Evolutionary conservation across 2,113 vertebrate genomes (phyloP).

Genomic region (Anolis sagrei): DNA sequence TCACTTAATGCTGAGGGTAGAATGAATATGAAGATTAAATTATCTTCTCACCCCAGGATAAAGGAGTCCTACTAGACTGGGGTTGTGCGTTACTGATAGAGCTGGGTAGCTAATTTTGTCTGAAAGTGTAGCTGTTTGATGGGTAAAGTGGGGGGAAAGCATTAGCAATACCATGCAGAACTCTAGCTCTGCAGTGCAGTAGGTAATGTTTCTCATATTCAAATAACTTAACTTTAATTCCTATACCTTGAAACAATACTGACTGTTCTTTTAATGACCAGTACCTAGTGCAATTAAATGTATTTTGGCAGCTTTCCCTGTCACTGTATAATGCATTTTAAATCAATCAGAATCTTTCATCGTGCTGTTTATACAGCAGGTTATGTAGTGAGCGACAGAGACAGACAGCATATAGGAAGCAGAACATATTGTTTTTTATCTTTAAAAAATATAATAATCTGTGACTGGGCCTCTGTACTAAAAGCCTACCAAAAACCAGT

Average conservation of each 20-base stretch:
- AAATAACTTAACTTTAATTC: constrained; percentile 64
- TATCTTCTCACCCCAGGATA: constrained; percentile 75
- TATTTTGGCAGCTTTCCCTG: constrained; percentile 61
- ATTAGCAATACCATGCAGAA: constrained; percentile 53
- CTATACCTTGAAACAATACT: constrained; percentile 44
- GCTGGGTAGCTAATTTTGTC: constrained; percentile 62
- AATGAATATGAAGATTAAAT: constrained; percentile 79
- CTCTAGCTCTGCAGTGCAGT: constrained; percentile 46
- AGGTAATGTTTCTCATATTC: constrained; percentile 59
- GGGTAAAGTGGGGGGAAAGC: constrained; percentile 48
- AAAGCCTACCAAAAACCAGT: constrained; percentile 51
- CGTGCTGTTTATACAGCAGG: constrained; percentile 61
- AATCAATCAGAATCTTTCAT: constrained; percentile 65
- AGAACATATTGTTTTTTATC: constrained; percentile 63
- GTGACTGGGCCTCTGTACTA: constrained; percentile 44
- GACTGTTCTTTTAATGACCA: constrained; percentile 49
- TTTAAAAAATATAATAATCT: constrained; percentile 61
- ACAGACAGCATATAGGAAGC: constrained; percentile 40
- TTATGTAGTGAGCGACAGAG: constrained; percentile 55
- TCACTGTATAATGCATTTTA: constrained; percentile 61
- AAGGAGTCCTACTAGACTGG: constrained; percentile 67
- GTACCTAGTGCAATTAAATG: constrained; percentile 58
- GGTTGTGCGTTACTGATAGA: constrained; percentile 65
- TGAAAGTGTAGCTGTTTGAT: constrained; percentile 66
- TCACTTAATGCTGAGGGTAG: constrained; percentile 68